Evolutionary conservation across 2,797 vertebrate species (phyloP).

Genomic region (Cyclopterus lumpus): DNA sequence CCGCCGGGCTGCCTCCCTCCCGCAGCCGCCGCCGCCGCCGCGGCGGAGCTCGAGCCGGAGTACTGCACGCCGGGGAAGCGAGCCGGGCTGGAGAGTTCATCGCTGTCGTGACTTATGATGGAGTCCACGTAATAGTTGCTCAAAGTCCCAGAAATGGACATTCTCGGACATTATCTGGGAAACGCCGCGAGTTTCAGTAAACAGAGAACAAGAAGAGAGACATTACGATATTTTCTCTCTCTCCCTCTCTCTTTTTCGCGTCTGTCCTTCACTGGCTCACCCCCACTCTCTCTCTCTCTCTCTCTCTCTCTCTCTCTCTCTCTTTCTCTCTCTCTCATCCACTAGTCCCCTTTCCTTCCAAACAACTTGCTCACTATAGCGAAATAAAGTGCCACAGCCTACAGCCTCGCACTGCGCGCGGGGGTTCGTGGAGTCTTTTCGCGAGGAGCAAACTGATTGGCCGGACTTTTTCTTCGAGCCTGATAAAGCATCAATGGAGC

Average conservation of each 20-base stretch:
- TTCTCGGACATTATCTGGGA: slow-evolving; percentile 96
- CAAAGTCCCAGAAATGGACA: slow-evolving; percentile 99
- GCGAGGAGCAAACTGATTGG: slow-evolving; percentile 95
- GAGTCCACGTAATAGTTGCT: slow-evolving; percentile 99
- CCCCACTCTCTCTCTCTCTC: slow-evolving; percentile 39
- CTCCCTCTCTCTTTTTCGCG: slow-evolving; percentile 50
- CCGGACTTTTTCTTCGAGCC: slow-evolving; percentile 93
- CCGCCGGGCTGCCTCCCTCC: slow-evolving; percentile 83
- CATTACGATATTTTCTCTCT: slow-evolving; percentile 82
- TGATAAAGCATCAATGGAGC: slow-evolving; percentile 95
- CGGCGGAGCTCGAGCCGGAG: slow-evolving; percentile 83
- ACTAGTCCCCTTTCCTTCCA: slow-evolving; percentile 80
- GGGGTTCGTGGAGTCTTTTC: slow-evolving; percentile 85
- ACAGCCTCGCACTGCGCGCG: slow-evolving; percentile 72
- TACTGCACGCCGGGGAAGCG: slow-evolving; percentile 92
- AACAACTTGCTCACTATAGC: slow-evolving; percentile 84
- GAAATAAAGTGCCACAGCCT: slow-evolving; percentile 88
- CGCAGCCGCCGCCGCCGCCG: slow-evolving; percentile 57
- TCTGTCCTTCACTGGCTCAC: slow-evolving; percentile 49
- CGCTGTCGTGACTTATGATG: slow-evolving; percentile 97
- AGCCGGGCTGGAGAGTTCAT: slow-evolving; percentile 89
- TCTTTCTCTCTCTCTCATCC: slow-evolving; percentile 11
- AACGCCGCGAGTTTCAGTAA: slow-evolving; percentile 86
- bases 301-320: slow-evolving; percentile 42
- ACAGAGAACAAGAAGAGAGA: slow-evolving; percentile 84